These are phyloP conservation scores for Lepidochitona cinerea DNA, from an alignment of 2,888 invertebrate genomes.

Conservation along the genomic window DNA sequence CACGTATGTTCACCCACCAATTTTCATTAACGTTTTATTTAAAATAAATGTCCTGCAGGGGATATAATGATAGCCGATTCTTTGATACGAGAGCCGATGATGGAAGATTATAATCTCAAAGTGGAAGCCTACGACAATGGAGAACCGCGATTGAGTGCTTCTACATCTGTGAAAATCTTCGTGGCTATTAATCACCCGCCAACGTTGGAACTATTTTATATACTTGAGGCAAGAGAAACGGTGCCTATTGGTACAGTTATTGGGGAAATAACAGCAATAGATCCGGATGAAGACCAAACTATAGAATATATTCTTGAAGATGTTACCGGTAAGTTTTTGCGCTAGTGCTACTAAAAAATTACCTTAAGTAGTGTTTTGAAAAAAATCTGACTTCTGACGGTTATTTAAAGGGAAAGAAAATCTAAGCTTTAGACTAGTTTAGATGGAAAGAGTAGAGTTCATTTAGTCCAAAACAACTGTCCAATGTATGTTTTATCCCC, in stretches of 20 bases:
- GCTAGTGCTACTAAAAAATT: too few species aligned
- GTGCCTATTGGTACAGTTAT: constrained; percentile 15
- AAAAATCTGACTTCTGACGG: too few species aligned
- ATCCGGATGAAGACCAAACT: constrained; percentile 19
- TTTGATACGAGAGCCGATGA: constrained; percentile 25
- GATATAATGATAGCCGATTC: constrained; percentile 26
- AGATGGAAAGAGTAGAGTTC: too few species aligned
- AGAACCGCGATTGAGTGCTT: constrained; percentile 16
- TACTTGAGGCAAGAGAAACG: constrained; percentile 22
- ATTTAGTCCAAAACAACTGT: too few species aligned
- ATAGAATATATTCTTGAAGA: constrained; percentile 11
- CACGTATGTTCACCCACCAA: too few species aligned
- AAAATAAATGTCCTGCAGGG: constrained; percentile 26
- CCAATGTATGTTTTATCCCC: too few species aligned
- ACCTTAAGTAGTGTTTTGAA: too few species aligned
- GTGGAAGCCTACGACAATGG: constrained; percentile 35
- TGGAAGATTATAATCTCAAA: constrained; percentile 22
- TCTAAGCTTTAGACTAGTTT: too few species aligned
- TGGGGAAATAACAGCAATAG: constrained; percentile 20
- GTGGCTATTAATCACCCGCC: constrained; percentile 33
- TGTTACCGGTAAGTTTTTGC: background rate
- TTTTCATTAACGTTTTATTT: too few species aligned
- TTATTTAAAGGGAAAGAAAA: too few species aligned
- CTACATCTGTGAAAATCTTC: constrained; percentile 21
- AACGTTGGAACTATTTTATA: constrained; percentile 7